Conservation (phyloP, 2,888 invertebrate genomes). For the Limnephilus auricula region DNA sequence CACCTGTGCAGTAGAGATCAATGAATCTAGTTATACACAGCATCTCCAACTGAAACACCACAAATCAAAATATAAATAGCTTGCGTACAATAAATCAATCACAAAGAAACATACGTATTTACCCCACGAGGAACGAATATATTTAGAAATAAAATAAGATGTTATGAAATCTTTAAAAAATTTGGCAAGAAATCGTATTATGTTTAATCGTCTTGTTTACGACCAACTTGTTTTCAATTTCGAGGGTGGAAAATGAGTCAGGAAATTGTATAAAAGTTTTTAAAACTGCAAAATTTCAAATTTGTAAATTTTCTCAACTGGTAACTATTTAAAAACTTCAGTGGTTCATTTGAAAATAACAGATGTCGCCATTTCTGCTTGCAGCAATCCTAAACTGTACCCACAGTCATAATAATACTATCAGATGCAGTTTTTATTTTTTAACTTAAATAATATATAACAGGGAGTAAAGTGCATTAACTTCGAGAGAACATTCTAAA, state of each 20-base stretch:
- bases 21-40: neutral
- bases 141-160: neutral
- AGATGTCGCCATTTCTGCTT: too few relatives aligned
- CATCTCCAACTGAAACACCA: neutral
- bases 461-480: neutral
- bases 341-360: too few relatives aligned
- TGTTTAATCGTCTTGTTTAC: neutral
- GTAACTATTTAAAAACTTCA: too few relatives aligned
- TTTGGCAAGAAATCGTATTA: neutral
- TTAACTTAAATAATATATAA: too few relatives aligned
- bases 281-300: too few relatives aligned
- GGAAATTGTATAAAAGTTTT: too few relatives aligned
- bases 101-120: neutral
- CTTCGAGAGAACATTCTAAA: neutral
- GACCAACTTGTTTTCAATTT: neutral
- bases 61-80: neutral
- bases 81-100: neutral
- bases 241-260: too few relatives aligned
- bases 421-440: too few relatives aligned
- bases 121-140: neutral
- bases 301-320: too few relatives aligned
- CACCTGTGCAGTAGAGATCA: neutral
- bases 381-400: too few relatives aligned
- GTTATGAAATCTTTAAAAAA: neutral
- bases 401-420: too few relatives aligned